These are phyloP conservation scores for Trichechus manatus DNA, from an alignment of 2,113 vertebrate genomes.

Conservation along the genomic window DNA sequence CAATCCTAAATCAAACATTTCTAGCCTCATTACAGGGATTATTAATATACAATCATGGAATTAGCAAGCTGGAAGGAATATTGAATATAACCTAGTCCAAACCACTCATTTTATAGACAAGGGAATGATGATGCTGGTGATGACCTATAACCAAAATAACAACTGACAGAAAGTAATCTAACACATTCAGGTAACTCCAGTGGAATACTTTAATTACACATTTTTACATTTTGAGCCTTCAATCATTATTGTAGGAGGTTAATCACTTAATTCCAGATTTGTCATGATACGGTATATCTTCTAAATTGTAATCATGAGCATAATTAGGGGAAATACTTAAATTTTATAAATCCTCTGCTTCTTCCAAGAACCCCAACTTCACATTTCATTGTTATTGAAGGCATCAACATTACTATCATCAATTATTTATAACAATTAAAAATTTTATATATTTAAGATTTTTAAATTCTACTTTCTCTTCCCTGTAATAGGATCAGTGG, in stretches of 20 bases:
- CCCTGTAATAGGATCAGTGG: not conserved
- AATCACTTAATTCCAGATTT: constrained; percentile 40
- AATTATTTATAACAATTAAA: constrained; percentile 38
- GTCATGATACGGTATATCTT: not conserved
- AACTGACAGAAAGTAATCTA: constrained; percentile 1
- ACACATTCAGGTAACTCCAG: not conserved
- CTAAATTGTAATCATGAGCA: not conserved
- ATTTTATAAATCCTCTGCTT: not conserved
- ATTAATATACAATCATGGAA: not conserved
- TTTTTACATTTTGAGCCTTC: not conserved
- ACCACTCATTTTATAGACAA: not conserved
- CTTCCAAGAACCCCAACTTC: not conserved
- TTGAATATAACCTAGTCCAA: not conserved
- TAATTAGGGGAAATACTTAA: not conserved
- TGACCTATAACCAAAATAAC: constrained; percentile 33
- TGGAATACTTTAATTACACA: not conserved
- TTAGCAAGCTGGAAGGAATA: not conserved
- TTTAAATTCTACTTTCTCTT: constrained; percentile 40
- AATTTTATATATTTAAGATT: constrained; percentile 19
- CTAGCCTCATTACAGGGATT: not conserved
- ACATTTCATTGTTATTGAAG: constrained; percentile 24
- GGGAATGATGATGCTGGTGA: not conserved
- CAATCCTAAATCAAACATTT: constrained; percentile 26
- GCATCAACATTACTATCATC: not conserved
- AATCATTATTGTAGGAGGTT: not conserved